These are phyloP conservation scores for Gastracanthus pulcherrimus DNA, from an alignment of 2,888 invertebrate species.

Conservation along the genomic window DNA sequence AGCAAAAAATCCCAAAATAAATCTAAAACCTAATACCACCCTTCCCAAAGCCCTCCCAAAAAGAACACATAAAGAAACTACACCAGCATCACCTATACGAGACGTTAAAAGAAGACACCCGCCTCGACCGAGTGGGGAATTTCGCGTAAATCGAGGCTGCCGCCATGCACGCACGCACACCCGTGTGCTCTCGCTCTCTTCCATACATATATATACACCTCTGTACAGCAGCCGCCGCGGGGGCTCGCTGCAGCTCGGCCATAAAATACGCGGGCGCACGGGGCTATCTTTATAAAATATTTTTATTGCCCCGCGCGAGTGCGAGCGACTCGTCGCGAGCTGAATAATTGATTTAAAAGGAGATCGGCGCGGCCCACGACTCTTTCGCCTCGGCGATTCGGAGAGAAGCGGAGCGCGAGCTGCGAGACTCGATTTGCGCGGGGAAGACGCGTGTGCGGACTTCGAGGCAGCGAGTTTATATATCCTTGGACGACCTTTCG, in stretches of 20 bases:
- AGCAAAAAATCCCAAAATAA: neutral
- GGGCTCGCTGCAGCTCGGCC: constrained; percentile 7
- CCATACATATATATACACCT: too few species aligned
- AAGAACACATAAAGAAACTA: neutral
- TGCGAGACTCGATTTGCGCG: constrained; percentile 22
- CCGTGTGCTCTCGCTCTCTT: too few species aligned
- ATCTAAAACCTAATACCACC: neutral
- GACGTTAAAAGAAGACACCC: neutral
- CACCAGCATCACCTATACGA: neutral
- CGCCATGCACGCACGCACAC: neutral
- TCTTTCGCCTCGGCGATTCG: constrained; percentile 22
- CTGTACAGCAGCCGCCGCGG: neutral
- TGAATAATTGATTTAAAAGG: constrained; percentile 55
- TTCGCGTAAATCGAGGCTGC: constrained; percentile 18
- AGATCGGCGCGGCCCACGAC: constrained; percentile 33
- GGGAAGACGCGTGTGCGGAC: constrained; percentile 2
- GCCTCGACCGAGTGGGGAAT: neutral
- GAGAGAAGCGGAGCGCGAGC: neutral
- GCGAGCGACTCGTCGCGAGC: constrained; percentile 31
- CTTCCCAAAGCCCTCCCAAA: neutral
- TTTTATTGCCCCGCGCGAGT: constrained; percentile 45
- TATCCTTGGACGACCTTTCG: neutral
- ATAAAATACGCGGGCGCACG: constrained; percentile 27
- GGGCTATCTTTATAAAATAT: constrained; percentile 55
- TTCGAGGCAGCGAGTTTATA: neutral